A percentile compares a stretch with the other conserved stretches of the same genome.
Evolutionary conservation across 2,113 vertebrate species (phyloP).

Genomic region (Chloropsis hardwickii): DNA sequence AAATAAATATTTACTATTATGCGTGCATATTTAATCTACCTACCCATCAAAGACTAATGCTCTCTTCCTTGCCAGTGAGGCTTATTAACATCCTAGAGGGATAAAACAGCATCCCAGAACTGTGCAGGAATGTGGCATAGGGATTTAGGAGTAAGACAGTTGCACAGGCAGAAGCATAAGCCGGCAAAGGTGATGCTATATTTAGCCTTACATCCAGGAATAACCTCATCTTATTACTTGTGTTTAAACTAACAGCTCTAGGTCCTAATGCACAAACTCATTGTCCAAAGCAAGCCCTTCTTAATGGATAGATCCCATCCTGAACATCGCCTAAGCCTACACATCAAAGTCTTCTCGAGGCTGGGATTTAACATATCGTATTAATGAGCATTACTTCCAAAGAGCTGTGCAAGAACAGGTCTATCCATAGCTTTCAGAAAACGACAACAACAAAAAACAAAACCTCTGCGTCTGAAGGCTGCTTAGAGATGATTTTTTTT

Average conservation of each 20-base stretch:
- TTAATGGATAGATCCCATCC: not conserved
- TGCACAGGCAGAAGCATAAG: not conserved
- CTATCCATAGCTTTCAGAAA: not conserved
- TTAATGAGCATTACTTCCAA: constrained; percentile 40
- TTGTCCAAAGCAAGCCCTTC: not conserved
- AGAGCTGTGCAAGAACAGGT: not conserved
- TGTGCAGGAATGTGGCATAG: not conserved
- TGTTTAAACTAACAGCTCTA: constrained; percentile 23
- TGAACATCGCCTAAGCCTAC: not conserved
- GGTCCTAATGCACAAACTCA: not conserved
- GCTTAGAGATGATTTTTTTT: not conserved
- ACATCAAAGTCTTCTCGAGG: constrained; percentile 1
- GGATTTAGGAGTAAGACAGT: not conserved
- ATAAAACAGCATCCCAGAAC: not conserved
- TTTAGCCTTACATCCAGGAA: not conserved
- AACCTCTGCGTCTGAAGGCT: not conserved
- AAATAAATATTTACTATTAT: constrained; percentile 68
- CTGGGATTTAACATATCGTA: constrained; percentile 22
- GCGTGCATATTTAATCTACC: constrained; percentile 58
- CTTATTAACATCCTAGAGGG: constrained; percentile 43
- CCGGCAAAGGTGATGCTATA: not conserved
- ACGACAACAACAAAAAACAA: not conserved
- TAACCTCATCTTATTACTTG: not conserved
- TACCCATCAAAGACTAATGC: constrained; percentile 56
- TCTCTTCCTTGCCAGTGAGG: constrained; percentile 38